Evolutionary conservation across 2,888 invertebrate species (phyloP), one percentile per base, ranked within the genome.

Genomic region (Plagiodera versicolora): DNA sequence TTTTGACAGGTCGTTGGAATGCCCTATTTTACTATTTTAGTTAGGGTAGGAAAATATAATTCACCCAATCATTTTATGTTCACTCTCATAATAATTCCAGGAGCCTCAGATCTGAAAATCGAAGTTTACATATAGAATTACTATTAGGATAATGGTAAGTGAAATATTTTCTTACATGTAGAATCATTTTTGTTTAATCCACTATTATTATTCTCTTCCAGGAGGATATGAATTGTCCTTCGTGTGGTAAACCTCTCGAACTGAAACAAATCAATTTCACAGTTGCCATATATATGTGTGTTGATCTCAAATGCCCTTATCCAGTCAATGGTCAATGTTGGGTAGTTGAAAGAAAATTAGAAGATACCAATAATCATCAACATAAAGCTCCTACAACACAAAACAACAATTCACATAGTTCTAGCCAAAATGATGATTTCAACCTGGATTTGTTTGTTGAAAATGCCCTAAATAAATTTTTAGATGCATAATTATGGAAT

Each of bases 221-320:
- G 52, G 48, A 61, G 45, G 48, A 39, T 11, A 58, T 58, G 57
- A 17, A 17, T 16, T 73, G 73, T 45, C 73, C 73, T 32, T 48
- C 64, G n/a, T 73, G 73, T 44, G 58, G 50, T 17, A 57, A 55
- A 39, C 11, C 46, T 2, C 39, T 73, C 46, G 48, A 63, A 45
- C 56, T 70, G 11, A 61, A 70, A 50, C 73, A 72, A 65, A 70
- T 73, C 6, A 71, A 69, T 49, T 63, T 71, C 8, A 65, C 50
- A 8, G 28, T 51, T 18, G 72, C 72, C 3, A 53, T 72, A 11
- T 69, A 69, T 57, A 60, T 73, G 16, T 73, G 73, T 60, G 18
- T 60, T 24, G 61, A 70, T 59, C 30, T 68, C 10, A 58, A 67
- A 11, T 73, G 73, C 17, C 61, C 65, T 14, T 73, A 73, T 60